Base-by-base conservation (phyloP, 2,797 vertebrate genomes). In the Pitangus sulphuratus region DNA sequence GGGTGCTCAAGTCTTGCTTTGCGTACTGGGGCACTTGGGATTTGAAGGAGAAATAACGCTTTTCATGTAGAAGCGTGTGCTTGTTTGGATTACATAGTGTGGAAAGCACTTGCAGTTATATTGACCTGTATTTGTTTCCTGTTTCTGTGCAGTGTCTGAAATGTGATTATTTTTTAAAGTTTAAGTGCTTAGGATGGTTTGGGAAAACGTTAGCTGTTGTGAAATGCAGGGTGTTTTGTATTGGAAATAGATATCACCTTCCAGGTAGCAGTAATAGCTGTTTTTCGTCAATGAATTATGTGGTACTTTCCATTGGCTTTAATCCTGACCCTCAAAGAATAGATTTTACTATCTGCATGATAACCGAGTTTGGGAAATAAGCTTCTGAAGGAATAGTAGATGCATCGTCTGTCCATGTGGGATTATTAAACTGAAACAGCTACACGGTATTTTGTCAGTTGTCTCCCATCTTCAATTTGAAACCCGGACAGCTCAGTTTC, bases 391-490 rank as follows among this genome's bases (percentile, higher is more conserved):
- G 57, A 74, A 54, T 26, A 68, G 37, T 53, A 64, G 48, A 84
- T 93, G 33, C 80, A 78, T 77, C 54, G 4, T 96, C 39, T 93
- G 35, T 77, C 68, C 72, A 40, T 19, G 3, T 70, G 83, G 87
- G 87, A 95, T 97, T 94, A 95, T 95, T 96, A 94, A 96, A 96
- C 76, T 78, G 89, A 94, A 96, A 91, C 12, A 84, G 64, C 65
- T 96, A 90, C 74, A 60, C 53, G 77, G 42, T 94, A 58, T 95
- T 97, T 80, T 83, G 78, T 94, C 92, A 95, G 53, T 66, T 97
- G 94, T 72, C 78, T 94, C 89, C 80, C 58, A 79, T 95, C 87
- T 97, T 93, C 91, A 91, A 65, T 95, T 53, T 84, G 92, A 95
- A 97, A 86, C 39, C 60, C 0, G 0, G 82, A 91, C 87, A 95